These are phyloP conservation scores for Nomada goodeniana DNA, from an alignment of 2,888 invertebrate genomes.

Conservation along the genomic window DNA sequence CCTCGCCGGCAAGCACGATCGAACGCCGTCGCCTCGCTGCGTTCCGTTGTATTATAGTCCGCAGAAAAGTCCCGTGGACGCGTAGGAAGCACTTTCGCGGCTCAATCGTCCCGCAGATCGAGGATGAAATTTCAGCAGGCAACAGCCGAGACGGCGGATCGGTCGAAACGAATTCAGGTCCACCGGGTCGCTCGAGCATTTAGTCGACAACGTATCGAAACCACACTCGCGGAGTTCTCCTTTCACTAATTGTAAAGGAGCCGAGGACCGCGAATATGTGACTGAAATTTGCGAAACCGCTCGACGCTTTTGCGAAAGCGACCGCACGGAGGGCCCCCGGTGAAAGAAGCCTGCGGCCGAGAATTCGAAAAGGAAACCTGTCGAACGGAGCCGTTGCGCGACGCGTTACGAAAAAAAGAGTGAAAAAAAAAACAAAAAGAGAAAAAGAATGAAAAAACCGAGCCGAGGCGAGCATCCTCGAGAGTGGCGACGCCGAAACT, in stretches of 20 bases:
- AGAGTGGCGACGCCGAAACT: too few species aligned
- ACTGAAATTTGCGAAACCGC: constrained; percentile 66
- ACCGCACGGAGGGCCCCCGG: constrained; percentile 20
- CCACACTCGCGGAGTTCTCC: constrained; percentile 53
- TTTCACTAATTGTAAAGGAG: constrained; percentile 68
- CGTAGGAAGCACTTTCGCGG: background rate
- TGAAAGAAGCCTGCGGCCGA: constrained; percentile 59
- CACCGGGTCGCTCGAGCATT: constrained; percentile 41
- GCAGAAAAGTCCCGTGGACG: background rate
- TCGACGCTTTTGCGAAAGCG: constrained; percentile 61
- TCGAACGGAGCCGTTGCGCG: constrained; percentile 51
- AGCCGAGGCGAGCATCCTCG: constrained; percentile 10
- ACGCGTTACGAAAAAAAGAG: constrained; percentile 59
- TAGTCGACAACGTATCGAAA: constrained; percentile 68
- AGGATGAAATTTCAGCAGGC: constrained; percentile 4
- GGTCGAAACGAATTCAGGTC: constrained; percentile 35
- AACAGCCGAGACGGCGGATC: constrained; percentile 20
- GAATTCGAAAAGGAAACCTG: constrained; percentile 65
- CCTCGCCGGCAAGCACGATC: background rate
- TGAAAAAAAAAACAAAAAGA: too few species aligned
- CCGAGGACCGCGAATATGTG: constrained; percentile 56
- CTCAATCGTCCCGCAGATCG: constrained; percentile 3
- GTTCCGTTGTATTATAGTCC: too few species aligned
- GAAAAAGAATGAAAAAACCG: too few species aligned
- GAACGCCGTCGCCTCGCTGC: background rate